These are phyloP conservation scores for Pristis pectinata DNA, from an alignment of 2,797 vertebrate genomes.

Conservation along the genomic window DNA sequence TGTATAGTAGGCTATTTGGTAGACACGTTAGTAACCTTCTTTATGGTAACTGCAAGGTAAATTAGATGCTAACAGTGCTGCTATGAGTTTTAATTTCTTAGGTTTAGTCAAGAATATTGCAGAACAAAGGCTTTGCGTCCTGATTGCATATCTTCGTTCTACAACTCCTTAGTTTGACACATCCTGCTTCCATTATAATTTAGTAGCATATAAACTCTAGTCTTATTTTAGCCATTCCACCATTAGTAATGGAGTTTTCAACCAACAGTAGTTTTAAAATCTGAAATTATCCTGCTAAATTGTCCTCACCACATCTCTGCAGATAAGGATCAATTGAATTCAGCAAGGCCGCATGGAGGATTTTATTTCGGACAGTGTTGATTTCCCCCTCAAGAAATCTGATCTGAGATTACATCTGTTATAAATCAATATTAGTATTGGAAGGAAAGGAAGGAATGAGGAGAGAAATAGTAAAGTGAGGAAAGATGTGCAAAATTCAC, in stretches of 20 bases:
- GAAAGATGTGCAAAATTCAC: too few relatives aligned
- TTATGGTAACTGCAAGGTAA: neutral
- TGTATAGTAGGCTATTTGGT: neutral
- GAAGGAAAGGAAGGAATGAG: too few relatives aligned
- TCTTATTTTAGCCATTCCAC: neutral
- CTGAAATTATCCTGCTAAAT: neutral
- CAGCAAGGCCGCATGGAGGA: too few relatives aligned
- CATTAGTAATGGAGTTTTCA: neutral
- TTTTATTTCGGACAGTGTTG: too few relatives aligned
- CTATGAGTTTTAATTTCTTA: neutral
- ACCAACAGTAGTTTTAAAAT: neutral
- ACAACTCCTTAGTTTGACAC: neutral
- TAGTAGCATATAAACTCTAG: neutral
- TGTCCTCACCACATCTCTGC: neutral
- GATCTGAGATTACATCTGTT: too few relatives aligned
- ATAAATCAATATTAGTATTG: too few relatives aligned
- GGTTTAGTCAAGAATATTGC: neutral
- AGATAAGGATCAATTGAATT: neutral
- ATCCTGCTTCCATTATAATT: neutral
- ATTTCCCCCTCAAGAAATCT: too few relatives aligned
- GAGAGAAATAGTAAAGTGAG: too few relatives aligned
- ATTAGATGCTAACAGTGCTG: neutral
- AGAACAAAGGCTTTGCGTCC: neutral
- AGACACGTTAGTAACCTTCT: neutral
- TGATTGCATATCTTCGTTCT: neutral